Evolutionary conservation across 2,797 vertebrate genomes (phyloP), one percentile per base, ranked within the genome.

Genomic region (Gallirallus australis): DNA sequence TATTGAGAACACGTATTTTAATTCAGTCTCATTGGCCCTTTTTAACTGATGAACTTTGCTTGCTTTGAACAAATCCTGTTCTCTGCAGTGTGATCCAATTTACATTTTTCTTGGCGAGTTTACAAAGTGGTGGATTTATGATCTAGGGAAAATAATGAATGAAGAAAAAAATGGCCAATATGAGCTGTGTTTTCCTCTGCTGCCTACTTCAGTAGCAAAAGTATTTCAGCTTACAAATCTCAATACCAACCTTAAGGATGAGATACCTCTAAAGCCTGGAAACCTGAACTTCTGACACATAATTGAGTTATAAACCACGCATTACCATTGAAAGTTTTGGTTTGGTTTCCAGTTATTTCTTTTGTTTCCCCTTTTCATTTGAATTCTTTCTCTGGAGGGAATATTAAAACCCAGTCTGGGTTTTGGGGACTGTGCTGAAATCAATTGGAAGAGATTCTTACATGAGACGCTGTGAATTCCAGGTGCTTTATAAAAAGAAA

Each of bases 361-460:
- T 79, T 78, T 69, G 56, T 8, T 64, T 84, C n/a, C 91, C 30
- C 75, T 93, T 94, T 93, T 84, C 35, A 48, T 79, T 84, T 93
- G 40, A 63, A 84, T 73, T 89, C 19, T 89, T n/a, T 78, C 56
- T 84, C 75, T 78, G 45, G 45, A 70, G 42, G 40, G 37, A 90
- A 78, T 53, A 83, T 91, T 73, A 96, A 94, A 97, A 86, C 12
- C 8, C 39, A 54, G 53, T 64, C 61, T 33, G 57, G 17, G 18
- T 70, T 87, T 94, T 16, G 56, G 65, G 16, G 47, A 30, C 63
- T 30, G 18, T 72, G 12, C 20, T 79, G 70, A 75, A 89, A 86
- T 86, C 47, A 63, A 14, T n/a, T 71, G 33, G 71, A 93, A 88
- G 59, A 92, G 60, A 94, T 39, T 68, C 15, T 80, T 66, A 19